Evolutionary conservation across 2,113 vertebrate species (phyloP), one percentile per base, ranked within the genome.

Genomic region (Hyla sarda): DNA sequence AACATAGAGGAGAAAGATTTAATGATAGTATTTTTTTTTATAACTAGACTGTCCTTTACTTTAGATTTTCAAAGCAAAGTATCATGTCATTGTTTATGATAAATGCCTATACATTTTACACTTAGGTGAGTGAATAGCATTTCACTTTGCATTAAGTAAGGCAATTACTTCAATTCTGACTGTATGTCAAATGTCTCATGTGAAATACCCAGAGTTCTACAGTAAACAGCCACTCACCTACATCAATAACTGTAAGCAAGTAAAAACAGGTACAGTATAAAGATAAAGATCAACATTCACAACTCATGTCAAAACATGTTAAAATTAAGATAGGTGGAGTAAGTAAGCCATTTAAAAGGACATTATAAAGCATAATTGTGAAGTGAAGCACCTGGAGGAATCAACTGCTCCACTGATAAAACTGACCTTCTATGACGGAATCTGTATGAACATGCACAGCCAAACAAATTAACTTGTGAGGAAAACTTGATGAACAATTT

Each of bases 391-490:
- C 60, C 80, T 82, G 45, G 52, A 82, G 80, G 62, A 69, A 82
- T 71, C 28, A 30, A 82, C 80, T 52, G 62, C 13, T 82, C 34
- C 17, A 71, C 21, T 82, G 80, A 82, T 71, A 82, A 82, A 69
- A 82, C 62, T 82, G 80, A 82, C 80, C 80, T 82, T 82, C 80
- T 71, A 50, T 82, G 60, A 48, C 14, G 41, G 80, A 62, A 69
- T 82, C 52, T 71, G 80, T 71, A 69, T 69, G 41, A 82, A 82
- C 80, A 50, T 82, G 80, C 34, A 82, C 67, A n/a, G 45, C 41
- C 80, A 82, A 69, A 82, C 80, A 82, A 82, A 82, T 82, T 82
- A 82, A 82, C 62, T 67, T 82, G 80, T 47, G 58, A 65, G n/a
- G 34, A 81, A 62, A 65, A 81, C 65, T 56, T 81, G 56, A 60